phyloP scores from a whole-genome alignment of 2,888 invertebrate species.

The Lycocerus yunnanus region DNA sequence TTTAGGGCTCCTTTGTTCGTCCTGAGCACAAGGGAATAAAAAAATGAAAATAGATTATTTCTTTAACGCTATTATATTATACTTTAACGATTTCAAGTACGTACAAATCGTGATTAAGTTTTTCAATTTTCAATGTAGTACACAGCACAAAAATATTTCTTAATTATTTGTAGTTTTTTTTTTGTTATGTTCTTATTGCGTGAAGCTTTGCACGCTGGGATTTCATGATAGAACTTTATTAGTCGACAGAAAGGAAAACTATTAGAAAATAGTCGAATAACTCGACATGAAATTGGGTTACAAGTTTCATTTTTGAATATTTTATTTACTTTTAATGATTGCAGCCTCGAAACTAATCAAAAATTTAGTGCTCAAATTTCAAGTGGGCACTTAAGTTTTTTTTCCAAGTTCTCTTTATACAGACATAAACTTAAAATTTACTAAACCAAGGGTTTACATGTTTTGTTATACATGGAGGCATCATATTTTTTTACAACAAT shows the following conservation, averaged over 20 bases:
- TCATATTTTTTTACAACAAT: not conserved
- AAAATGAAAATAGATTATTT: not conserved
- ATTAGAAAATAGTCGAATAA: not conserved
- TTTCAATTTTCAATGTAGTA: not conserved
- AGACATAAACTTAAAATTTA: not conserved
- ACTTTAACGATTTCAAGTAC: not conserved
- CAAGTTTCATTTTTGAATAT: not conserved
- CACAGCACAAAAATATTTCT: not conserved
- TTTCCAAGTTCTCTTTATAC: not conserved
- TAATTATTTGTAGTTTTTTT: not conserved
- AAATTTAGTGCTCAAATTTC: not conserved
- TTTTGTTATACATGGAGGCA: not conserved
- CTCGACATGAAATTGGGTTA: not conserved
- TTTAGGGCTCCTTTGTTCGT: not conserved
- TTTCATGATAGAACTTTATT: not conserved
- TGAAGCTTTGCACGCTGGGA: not conserved
- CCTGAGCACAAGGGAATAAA: not conserved
- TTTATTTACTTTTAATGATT: not conserved
- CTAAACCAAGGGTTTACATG: not conserved
- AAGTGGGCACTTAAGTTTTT: not conserved
- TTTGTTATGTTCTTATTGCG: not conserved
- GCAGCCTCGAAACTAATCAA: not conserved
- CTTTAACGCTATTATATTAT: not conserved
- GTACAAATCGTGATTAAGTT: not conserved
- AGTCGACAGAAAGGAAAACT: not conserved